phyloP scores from a whole-genome alignment of 2,888 invertebrate species.

The Augiades crinisus region DNA sequence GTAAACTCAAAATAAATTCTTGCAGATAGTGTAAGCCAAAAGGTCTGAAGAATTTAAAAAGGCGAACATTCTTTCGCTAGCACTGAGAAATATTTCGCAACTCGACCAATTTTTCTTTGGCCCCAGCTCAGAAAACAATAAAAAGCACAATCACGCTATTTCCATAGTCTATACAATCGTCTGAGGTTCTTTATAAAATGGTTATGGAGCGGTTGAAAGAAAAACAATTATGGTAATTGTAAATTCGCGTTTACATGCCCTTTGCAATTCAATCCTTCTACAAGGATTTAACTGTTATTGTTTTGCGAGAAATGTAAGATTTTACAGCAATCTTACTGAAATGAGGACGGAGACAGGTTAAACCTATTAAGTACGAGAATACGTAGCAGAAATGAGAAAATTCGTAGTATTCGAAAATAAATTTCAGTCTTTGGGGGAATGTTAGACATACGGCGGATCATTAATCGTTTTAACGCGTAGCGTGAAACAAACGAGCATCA shows the following conservation, averaged over 20 bases:
- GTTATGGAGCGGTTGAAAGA: constrained; percentile 1
- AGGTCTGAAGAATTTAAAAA: not conserved
- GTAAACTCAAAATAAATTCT: not conserved
- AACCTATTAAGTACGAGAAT: not conserved
- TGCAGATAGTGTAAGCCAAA: not conserved
- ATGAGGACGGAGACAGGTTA: too few relatives aligned
- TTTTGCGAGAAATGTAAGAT: not conserved
- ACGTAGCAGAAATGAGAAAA: too few relatives aligned
- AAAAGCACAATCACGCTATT: not conserved
- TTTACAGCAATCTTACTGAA: not conserved
- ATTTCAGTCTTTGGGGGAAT: too few relatives aligned
- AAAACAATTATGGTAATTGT: constrained; percentile 17
- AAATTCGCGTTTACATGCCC: constrained; percentile 10
- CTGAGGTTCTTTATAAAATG: not conserved
- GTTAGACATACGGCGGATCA: too few relatives aligned
- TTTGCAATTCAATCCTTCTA: not conserved
- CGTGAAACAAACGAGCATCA: too few relatives aligned
- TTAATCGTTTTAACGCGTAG: too few relatives aligned
- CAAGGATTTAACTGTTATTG: constrained; percentile 4
- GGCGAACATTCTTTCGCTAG: not conserved
- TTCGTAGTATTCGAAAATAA: too few relatives aligned
- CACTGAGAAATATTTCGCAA: not conserved
- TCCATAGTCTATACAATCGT: not conserved
- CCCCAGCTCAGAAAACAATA: not conserved
- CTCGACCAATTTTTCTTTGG: not conserved